A percentile compares a stretch with the other conserved stretches of the same genome.
These are phyloP conservation scores for Siderastrea siderea DNA, from an alignment of 92 coral and sea anemone species.

Conservation along the genomic window DNA sequence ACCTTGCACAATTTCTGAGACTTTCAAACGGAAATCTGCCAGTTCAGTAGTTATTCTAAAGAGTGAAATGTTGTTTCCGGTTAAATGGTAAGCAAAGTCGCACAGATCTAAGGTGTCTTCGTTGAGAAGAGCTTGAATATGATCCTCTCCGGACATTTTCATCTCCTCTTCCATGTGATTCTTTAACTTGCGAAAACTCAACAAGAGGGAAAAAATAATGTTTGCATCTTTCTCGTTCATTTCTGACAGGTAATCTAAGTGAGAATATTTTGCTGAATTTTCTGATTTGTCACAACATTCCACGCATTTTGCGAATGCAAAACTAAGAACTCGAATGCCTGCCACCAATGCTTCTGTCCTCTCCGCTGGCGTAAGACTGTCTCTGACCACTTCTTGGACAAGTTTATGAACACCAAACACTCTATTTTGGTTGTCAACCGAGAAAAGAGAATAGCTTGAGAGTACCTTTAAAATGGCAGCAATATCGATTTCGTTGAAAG, in stretches of 20 bases:
- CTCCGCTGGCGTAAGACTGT: background rate
- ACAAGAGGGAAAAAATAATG: background rate
- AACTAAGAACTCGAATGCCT: constrained; percentile 18
- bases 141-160: background rate
- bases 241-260: no score
- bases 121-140: background rate
- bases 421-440: background rate
- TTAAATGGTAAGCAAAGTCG: background rate
- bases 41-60: background rate
- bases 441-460: constrained; percentile 9
- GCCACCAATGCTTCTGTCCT: background rate
- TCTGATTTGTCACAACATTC: no score
- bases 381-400: constrained; percentile 36
- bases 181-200: constrained; percentile 2
- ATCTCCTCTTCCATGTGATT: background rate
- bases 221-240: background rate
- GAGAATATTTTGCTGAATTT: background rate
- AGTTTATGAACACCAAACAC: constrained; percentile 10
- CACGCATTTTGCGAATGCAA: background rate
- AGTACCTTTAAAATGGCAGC: constrained; percentile 6
- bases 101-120: background rate
- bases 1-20: background rate
- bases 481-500: background rate
- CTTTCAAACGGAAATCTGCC: background rate
- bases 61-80: background rate